Evolutionary conservation across 2,797 vertebrate genomes (phyloP).

Genomic region (Scarus forsteni): DNA sequence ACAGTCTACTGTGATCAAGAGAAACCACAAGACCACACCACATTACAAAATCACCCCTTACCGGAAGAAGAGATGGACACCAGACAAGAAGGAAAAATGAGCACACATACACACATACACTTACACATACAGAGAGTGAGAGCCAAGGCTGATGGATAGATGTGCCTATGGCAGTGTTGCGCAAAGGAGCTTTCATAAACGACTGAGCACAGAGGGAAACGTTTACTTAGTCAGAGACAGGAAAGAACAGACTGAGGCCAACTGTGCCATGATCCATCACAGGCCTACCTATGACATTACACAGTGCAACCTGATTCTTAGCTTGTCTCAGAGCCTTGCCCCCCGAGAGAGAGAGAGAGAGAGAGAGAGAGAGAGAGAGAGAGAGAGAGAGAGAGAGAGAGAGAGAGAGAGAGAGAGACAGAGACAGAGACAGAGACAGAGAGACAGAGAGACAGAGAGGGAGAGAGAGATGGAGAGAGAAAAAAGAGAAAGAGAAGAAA

Average conservation of each 20-base stretch:
- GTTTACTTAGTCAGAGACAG: slow-evolving; percentile 80
- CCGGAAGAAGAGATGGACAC: slow-evolving; percentile 41
- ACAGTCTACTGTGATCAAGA: slow-evolving; percentile 34
- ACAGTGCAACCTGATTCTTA: slow-evolving; percentile 62
- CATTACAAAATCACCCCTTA: slow-evolving; percentile 50
- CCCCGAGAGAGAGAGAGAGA: slow-evolving; percentile 16
- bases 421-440: slow-evolving; percentile 9
- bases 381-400: too few species aligned
- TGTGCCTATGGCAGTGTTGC: slow-evolving; percentile 67
- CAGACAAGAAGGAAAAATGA: slow-evolving; percentile 17
- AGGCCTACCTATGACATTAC: slow-evolving; percentile 66
- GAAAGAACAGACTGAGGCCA: slow-evolving; percentile 72
- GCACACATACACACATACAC: slow-evolving; percentile 1
- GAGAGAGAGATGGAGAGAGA: too few species aligned
- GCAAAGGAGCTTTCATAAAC: slow-evolving; percentile 73
- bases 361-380: too few species aligned
- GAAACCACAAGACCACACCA: slow-evolving; percentile 17
- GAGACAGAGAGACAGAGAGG: neutral
- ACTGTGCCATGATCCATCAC: slow-evolving; percentile 74
- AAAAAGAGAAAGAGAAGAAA: too few species aligned
- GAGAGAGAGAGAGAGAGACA: too few species aligned
- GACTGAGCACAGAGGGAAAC: slow-evolving; percentile 77
- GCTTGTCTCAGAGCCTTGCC: slow-evolving; percentile 38
- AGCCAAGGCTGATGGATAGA: slow-evolving; percentile 76
- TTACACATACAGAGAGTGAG: slow-evolving; percentile 25